These are phyloP conservation scores for Pomacea canaliculata DNA, from an alignment of 2,888 invertebrate genomes.

Conservation along the genomic window DNA sequence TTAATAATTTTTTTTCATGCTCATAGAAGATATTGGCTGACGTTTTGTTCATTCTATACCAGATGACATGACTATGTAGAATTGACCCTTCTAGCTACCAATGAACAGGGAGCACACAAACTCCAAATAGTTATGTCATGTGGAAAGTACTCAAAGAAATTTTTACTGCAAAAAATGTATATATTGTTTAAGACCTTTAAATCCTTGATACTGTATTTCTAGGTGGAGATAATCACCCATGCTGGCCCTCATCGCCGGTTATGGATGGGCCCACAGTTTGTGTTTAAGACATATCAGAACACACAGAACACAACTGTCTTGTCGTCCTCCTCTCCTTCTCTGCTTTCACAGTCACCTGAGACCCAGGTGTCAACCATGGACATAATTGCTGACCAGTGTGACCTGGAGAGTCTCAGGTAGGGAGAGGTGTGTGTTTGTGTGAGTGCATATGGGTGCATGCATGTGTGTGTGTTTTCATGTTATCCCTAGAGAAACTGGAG, in stretches of 20 bases:
- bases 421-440: constrained; percentile 23
- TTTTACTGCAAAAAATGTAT: no score
- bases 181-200: no score
- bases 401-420: constrained; percentile 69
- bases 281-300: constrained; percentile 87
- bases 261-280: constrained; percentile 99
- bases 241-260: constrained; percentile 90
- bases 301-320: constrained; percentile 68
- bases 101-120: no score
- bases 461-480: neutral
- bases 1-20: no score
- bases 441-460: neutral
- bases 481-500: no score
- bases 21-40: no score
- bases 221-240: constrained; percentile 97
- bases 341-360: constrained; percentile 68
- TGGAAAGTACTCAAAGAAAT: no score
- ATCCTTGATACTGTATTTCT: constrained; percentile 14
- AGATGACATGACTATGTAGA: no score
- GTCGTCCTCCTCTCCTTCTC: constrained; percentile 68
- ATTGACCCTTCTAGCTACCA: no score
- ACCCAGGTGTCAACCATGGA: constrained; percentile 61
- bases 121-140: no score
- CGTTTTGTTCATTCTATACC: neutral
- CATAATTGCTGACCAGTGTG: constrained; percentile 66